Evolutionary conservation across 2,113 vertebrate species (phyloP).

Genomic region (Saccopteryx leptura): DNA sequence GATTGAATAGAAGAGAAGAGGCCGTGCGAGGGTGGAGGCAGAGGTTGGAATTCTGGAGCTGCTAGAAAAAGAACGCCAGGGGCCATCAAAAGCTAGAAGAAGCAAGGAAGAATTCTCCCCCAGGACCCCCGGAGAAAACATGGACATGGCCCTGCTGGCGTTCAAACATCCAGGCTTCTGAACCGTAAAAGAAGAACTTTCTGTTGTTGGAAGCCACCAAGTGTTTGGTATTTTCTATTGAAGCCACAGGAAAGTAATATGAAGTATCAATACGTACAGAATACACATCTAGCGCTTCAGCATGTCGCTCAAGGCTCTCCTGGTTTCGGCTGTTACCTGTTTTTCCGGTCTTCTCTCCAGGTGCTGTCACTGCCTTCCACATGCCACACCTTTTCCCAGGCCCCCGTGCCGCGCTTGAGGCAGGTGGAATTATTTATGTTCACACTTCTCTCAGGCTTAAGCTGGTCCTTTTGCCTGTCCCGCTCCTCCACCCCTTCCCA

Average conservation of each 20-base stretch:
- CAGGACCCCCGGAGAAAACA: accelerated
- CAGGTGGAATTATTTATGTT: neutral
- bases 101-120: neutral
- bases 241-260: neutral
- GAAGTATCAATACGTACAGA: neutral
- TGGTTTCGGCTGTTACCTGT: no score
- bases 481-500: neutral
- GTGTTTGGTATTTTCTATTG: neutral
- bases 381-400: accelerated
- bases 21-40: neutral
- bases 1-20: no score
- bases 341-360: neutral
- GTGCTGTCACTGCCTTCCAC: neutral
- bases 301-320: neutral
- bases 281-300: neutral
- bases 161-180: neutral
- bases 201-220: neutral
- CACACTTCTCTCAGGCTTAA: neutral
- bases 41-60: neutral
- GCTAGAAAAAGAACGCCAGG: neutral
- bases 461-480: neutral
- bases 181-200: neutral
- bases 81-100: neutral
- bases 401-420: accelerated
- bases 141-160: neutral